Conservation (phyloP, 37 sponge, comb jelly and placozoan genomes). For the Amphimedon queenslandica region DNA sequence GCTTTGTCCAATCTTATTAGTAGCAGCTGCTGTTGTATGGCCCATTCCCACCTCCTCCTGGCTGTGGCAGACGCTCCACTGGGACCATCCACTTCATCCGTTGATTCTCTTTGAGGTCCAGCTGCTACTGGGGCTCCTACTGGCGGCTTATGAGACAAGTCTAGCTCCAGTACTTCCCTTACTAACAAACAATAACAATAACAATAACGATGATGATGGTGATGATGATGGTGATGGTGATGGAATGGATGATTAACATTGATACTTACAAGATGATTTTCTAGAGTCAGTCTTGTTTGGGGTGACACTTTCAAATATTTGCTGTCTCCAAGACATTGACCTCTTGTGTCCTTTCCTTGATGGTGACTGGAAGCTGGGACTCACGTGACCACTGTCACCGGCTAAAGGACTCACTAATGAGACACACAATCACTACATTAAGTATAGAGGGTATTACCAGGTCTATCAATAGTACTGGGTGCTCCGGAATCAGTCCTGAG, state of each 20-base stretch:
- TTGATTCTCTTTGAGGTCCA: not conserved
- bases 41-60: conserved; percentile 54
- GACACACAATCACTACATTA: too few species aligned
- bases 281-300: conserved; percentile 4
- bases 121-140: not conserved
- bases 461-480: too few species aligned
- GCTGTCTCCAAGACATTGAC: conserved; percentile 30
- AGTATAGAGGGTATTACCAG: too few species aligned
- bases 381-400: too few species aligned
- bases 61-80: not conserved
- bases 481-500: too few species aligned
- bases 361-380: not conserved
- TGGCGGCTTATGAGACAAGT: not conserved
- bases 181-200: too few species aligned
- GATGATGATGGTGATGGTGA: not conserved
- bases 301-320: conserved; percentile 62
- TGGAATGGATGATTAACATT: not conserved
- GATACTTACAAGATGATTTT: conserved; percentile 33
- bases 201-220: not conserved
- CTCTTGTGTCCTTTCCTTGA: conserved; percentile 19
- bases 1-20: conserved; percentile 57
- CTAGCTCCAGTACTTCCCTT: conserved; percentile 33
- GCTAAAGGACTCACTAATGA: too few species aligned
- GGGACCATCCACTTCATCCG: not conserved
- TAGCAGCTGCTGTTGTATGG: conserved; percentile 69